Base-by-base conservation (phyloP, 2,797 vertebrate genomes). In the Falco peregrinus region DNA sequence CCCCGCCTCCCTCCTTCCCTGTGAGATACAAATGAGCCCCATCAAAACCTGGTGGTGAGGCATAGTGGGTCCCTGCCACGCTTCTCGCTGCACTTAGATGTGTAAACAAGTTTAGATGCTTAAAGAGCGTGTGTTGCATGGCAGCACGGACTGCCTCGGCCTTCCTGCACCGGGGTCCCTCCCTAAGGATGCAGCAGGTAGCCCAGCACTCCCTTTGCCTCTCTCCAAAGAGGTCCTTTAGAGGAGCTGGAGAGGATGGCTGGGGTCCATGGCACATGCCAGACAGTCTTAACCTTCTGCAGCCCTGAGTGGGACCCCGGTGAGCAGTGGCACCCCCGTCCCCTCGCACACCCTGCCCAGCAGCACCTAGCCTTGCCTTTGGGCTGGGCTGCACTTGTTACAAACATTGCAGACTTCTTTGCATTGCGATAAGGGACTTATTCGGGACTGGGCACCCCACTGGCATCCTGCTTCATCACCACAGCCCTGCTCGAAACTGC, bases 391-490 rank as follows among this genome's bases (percentile, higher is more conserved):
- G 17, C 82, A 24, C 78, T 76, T 71, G 87, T 60, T 84, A 81
- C 45, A 29, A 57, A 75, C 10, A 6, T 1, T 18, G 57, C 31
- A 43, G 78, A 61, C 59, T 71, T 54, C 84, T 86, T 90, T 86
- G 73, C 77, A 50, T 74, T 75, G 71, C 61, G 90, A 68, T 81
- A 56, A 87, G 63, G 70, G 78, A 78, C 74, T 91, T 89, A 63
- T 0, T 67, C 0, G 2, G 74, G 78, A 68, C 91, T 78, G 82
- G 87, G 65, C 78, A 45, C 37, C 87, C 84, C n/a, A 3, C 57
- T 68, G 87, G 54, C 63, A 71, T 63, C 20, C 81, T 41, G 59
- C 81, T 69, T 73, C 84, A 45, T 67, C 84, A 17, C 65, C 64
- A 15, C 60, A 54, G 93, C 67, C 63, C 71, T 70, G 83, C 90